Evolutionary conservation across 2,888 invertebrate genomes (phyloP), one percentile per base, ranked within the genome.

Genomic region (Macaria notata): DNA sequence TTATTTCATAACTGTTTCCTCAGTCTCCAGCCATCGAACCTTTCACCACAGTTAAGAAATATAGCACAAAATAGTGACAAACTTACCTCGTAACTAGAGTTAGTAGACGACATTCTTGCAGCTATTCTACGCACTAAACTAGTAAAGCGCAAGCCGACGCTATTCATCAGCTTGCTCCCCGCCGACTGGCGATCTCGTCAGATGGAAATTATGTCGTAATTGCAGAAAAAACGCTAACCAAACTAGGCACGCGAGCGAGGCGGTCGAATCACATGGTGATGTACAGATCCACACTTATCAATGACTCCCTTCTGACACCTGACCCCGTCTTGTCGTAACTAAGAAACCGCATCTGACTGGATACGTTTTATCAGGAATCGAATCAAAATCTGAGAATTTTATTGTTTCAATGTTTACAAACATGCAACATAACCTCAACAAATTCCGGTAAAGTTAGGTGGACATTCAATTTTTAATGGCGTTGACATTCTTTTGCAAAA

Each of bases 1-100:
- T 19, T 1, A 19, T 19, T 19, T 19, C 19, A 1, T 19, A n/a
- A 19, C 19, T 1, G 19, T 19, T 19, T 19, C 19, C 19, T 19
- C 19, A 19, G 19, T 19, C 19, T 7, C 7, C 33, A 36, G 7
- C 33, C 33, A 6, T 36, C 7, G 7, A 36, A 36, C 7, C 33
- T 36, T 36, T 36, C 33, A 7, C 33, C 3, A 19, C 33, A 33
- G 6, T 6, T 33, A 33, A 33, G 4, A 33, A 33, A 33, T 33
- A 33, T 33, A 33, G 33, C 6, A n/a, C 33, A 36, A 36, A 36
- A 36, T 36, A 1, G 19, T 19, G 19, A 19, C 39, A 48, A 39
- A 70, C 65, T 53, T 77, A 90, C 90, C 84, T 89, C 89, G 57
- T 90, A 90, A 44, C 74, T 77, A 49, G 62, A 69, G 41, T 76